Base-by-base conservation (phyloP, 2,888 invertebrate genomes). In the Pharmacophagus antenor region DNA sequence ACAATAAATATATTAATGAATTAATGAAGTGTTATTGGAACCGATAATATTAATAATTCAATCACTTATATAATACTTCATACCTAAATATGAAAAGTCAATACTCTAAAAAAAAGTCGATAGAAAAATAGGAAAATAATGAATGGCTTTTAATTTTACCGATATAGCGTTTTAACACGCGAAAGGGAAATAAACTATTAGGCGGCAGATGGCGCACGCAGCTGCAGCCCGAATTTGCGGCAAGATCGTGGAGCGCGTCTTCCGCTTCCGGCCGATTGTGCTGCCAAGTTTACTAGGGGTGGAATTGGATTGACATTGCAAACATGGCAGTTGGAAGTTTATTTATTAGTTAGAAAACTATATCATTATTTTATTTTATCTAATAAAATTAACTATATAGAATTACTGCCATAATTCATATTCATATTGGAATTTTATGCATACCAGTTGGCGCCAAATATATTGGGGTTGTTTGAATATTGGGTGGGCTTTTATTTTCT, bases 221-320 rank as follows among this genome's bases (percentile, higher is more conserved):
- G 88, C 89, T 88, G 89, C 83, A 76, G 76, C 70, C 84, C 87
- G 82, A 88, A 88, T 82, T 88, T 87, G 82, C 80, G 78, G 82
- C 79, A 83, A 87, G 88, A 84, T 90, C 89, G 89, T 89, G 84
- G 88, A 88, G 87, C 83, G 81, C 85, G 88, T 83, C 88, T 89
- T 90, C 89, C 89, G 89, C 78, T 90, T 90, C 89, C 89, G 86
- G 76, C 72, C 81, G 83, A 88, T 89, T 89, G 88, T 88, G 73
- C 73, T 79, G 74, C 71, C 73, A 73, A 68, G 67, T 67, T 72
- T 73, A 70, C 73, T 70, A 70, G 76, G 82, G 85, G 82, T 83
- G 84, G 84, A 83, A 80, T 75, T 76, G 80, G 77, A 83, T 82
- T 80, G 80, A 80, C 66, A 63, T 69, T 56, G 65, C 60, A 60